Base-by-base conservation (phyloP, 2,113 vertebrate genomes). In the Aix galericulata region DNA sequence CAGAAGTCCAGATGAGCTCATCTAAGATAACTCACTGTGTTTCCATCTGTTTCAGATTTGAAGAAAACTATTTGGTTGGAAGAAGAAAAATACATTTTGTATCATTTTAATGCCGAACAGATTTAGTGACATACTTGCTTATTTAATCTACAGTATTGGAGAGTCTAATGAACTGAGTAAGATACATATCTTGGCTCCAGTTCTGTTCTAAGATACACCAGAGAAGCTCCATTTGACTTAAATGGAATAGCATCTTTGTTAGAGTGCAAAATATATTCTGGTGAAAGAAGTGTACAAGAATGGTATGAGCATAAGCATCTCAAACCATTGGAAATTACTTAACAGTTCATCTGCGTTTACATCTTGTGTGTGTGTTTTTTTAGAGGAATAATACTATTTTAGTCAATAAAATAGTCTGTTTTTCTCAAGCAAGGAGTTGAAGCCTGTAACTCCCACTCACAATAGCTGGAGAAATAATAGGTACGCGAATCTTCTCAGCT, bases 71-170 rank as follows among this genome's bases (percentile, higher is more conserved):
- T 98, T 96, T 96, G 91, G 96, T 34, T 98, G 96, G 97, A 98
- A 96, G 85, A 96, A 96, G 97, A 96, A 98, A 97, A 98, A 97
- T 93, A 97, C 97, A 96, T 97, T 97, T 96, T 98, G 97, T 97
- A 97, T 98, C 96, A 97, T 97, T 96, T 97, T 98, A 98, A 98
- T 98, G 95, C 97, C 89, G 95, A 98, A 97, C 97, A 98, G 98
- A 97, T 98, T 98, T 96, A 96, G 93, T 97, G 95, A 96, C 96
- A 97, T 94, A 95, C 92, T 96, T 96, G 97, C 95, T 98, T 97
- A 97, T 97, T 97, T 97, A 97, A 98, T 97, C 96, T 95, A 92
- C 96, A 91, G 92, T 78, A 77, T 85, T 95, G 93, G 96, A 95
- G 95, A 93, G 53, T 69, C 94, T 98, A 97, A 98, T 97, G 96